Evolutionary conservation across 2,797 vertebrate genomes (phyloP).

Genomic region (Leptoclinus maculatus): DNA sequence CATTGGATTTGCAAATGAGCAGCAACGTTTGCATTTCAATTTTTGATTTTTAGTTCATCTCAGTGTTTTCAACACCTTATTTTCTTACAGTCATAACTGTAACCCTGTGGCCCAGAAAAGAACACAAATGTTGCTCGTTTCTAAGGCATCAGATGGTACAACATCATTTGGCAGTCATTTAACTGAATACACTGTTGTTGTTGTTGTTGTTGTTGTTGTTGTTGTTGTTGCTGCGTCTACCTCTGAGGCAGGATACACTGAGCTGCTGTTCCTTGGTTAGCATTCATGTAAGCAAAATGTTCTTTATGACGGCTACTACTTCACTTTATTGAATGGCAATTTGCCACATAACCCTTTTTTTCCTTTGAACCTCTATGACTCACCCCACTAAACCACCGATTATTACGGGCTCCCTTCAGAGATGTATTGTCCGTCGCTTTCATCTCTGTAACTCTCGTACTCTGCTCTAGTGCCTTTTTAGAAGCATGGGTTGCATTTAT

Average conservation of each 20-base stretch:
- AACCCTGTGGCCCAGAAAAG: neutral
- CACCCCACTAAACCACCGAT: constrained; percentile 4
- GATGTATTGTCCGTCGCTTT: constrained; percentile 35
- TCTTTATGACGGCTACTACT: constrained; percentile 4
- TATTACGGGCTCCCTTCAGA: constrained; percentile 13
- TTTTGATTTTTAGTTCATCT: neutral
- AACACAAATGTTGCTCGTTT: constrained; percentile 11
- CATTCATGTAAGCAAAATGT: neutral
- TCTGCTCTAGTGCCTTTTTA: constrained; percentile 11
- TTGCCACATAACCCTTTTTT: constrained; percentile 3
- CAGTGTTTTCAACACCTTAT: constrained; percentile 9
- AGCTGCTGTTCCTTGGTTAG: constrained; percentile 1
- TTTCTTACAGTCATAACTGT: neutral
- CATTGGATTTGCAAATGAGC: constrained; percentile 31
- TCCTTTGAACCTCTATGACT: constrained; percentile 32
- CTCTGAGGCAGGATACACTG: constrained; percentile 8
- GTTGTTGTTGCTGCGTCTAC: constrained; percentile 14
- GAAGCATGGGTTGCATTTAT: constrained; percentile 26
- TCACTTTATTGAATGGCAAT: constrained; percentile 25
- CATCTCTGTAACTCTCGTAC: constrained; percentile 10
- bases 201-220: constrained; percentile 23
- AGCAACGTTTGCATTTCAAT: neutral
- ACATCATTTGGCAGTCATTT: constrained; percentile 15
- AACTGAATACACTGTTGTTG: constrained; percentile 4
- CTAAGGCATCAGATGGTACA: constrained; percentile 20